Evolutionary conservation across 2,888 invertebrate genomes (phyloP), one percentile per base, ranked within the genome.

Genomic region (Leucozona laternaria): DNA sequence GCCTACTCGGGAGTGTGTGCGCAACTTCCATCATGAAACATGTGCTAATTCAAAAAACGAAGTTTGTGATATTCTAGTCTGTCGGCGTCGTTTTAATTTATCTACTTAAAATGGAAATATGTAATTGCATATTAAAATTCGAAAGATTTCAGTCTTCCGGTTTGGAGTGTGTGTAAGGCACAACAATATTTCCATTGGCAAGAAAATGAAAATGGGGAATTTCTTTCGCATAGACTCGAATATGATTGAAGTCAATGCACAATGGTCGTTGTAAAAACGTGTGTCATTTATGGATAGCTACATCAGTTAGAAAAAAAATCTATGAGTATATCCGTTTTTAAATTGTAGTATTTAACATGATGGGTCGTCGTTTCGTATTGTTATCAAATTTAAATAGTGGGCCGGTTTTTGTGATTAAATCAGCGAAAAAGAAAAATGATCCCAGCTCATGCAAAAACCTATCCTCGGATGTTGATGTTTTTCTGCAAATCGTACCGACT

Each of bases 111-210:
- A 73, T 73, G 53, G 13, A 73, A 77, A 84, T 76, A n/a, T n/a
- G n/a, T n/a, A 57, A 66, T 76, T 75, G 50, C 71, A 77, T 72
- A 78, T 75, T 64, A 58, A 58, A 22, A 73, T 75, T 78, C n/a
- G 53, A 37, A 57, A 34, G 48, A 73, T 72, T 75, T 70, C 70
- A 79, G 70, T 10, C 73, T 78, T 86, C 86, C 86, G 78, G 73
- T 75, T 70, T 53, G 82, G 75, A 82, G 82, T 79, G 86, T 86
- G 86, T 31, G 28, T 11, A 31, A 10, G 62, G 22, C 13, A 71
- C 60, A 17, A 11, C 13, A 50, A 22, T 50, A 25, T 50, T 25
- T 50, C 2, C 2, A 22, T 22, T 50, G n/a, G 22, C 13, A 50
- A 48, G 2, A 50, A 50, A 22, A 20, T 20, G 11, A 50, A 22